Evolutionary conservation across 2,797 vertebrate genomes (phyloP).

Genomic region (Pagetopsis macropterus): DNA sequence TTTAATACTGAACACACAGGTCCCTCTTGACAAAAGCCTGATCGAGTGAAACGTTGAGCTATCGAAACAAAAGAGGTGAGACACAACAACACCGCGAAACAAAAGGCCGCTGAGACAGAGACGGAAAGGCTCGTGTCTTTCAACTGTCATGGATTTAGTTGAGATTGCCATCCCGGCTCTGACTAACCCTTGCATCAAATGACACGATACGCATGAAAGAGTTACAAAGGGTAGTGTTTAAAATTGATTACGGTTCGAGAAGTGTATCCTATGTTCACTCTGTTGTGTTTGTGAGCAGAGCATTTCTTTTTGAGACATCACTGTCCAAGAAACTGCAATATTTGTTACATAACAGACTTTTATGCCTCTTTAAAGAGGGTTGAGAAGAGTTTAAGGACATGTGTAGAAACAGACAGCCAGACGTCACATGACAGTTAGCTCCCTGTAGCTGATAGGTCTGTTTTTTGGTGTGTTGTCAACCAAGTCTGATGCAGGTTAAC

Average conservation of each 20-base stretch:
- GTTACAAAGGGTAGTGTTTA: slow-evolving; percentile 19
- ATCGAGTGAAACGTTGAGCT: slow-evolving; percentile 67
- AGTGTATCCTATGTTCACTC: slow-evolving; percentile 12
- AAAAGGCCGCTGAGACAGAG: slow-evolving; percentile 46
- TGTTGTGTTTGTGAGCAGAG: slow-evolving; percentile 19
- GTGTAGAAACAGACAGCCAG: slow-evolving; percentile 30
- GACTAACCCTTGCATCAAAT: slow-evolving; percentile 46
- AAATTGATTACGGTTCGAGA: slow-evolving; percentile 30
- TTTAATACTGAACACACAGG: slow-evolving; percentile 61
- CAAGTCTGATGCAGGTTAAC: slow-evolving; percentile 68
- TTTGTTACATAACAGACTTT: slow-evolving; percentile 30
- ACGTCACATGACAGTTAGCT: slow-evolving; percentile 66
- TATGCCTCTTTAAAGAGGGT: slow-evolving; percentile 44
- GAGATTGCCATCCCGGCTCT: slow-evolving; percentile 39
- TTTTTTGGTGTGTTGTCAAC: slow-evolving; percentile 50
- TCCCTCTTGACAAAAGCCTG: slow-evolving; percentile 65
- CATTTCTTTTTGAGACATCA: slow-evolving; percentile 19
- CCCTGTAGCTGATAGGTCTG: slow-evolving; percentile 57
- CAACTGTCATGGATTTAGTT: slow-evolving; percentile 53
- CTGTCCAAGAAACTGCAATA: slow-evolving; percentile 21
- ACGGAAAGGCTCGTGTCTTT: slow-evolving; percentile 47
- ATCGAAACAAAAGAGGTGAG: slow-evolving; percentile 54
- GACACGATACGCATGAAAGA: slow-evolving; percentile 23
- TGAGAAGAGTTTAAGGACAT: background rate
- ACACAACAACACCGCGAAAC: slow-evolving; percentile 61